A percentile compares a stretch with the other conserved stretches of the same genome.
Conservation (phyloP, 2,888 invertebrate species). For the Temnothorax unifasciatus region DNA sequence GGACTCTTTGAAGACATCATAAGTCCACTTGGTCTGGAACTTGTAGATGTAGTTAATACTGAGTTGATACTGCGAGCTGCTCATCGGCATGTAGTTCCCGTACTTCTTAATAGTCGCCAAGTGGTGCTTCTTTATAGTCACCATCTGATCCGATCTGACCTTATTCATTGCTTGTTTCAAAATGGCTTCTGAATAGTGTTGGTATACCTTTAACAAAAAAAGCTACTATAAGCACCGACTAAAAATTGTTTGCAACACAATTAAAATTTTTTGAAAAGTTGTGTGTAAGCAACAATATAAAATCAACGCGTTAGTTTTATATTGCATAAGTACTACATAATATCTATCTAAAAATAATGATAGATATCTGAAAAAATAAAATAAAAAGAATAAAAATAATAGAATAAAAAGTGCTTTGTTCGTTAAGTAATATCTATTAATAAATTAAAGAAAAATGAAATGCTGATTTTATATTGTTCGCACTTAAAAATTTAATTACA, state of each 20-base stretch:
- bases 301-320: not conserved
- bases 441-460: not conserved
- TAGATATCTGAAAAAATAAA: not conserved
- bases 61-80: slow-evolving; percentile 87
- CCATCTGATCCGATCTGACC: slow-evolving; percentile 88
- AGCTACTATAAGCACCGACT: not conserved
- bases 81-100: slow-evolving; percentile 86
- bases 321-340: not conserved
- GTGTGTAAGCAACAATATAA: not conserved
- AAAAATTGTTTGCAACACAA: not conserved
- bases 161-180: slow-evolving; percentile 89
- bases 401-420: no score
- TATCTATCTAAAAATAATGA: not conserved
- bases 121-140: slow-evolving; percentile 87
- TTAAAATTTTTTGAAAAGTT: not conserved
- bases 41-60: slow-evolving; percentile 85
- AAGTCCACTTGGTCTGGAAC: slow-evolving; percentile 87
- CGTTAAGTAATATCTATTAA: not conserved
- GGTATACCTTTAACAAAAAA: slow-evolving; percentile 87
- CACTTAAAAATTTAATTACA: not conserved
- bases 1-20: slow-evolving; percentile 85
- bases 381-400: no score
- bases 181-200: slow-evolving; percentile 90
- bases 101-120: slow-evolving; percentile 84
- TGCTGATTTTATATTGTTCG: not conserved